Conservation (phyloP, 1,140 invertebrate genomes). For the Eurytemora carolleeae region DNA sequence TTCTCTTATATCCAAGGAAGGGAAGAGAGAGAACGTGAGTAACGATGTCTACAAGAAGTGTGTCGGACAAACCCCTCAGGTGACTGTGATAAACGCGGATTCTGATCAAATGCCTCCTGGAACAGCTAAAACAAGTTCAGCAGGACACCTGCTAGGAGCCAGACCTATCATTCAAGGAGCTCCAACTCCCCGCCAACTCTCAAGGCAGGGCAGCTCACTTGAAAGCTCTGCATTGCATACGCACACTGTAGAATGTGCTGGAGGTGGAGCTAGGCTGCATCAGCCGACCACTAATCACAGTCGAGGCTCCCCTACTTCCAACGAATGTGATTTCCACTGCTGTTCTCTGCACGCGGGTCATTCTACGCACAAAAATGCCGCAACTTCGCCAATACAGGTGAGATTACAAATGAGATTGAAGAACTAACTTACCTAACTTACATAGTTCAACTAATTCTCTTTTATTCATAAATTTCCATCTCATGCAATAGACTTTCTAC, state of each 20-base stretch:
- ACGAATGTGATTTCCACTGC: slow-evolving; percentile 80
- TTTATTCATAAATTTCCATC: too few relatives aligned
- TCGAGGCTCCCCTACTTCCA: slow-evolving; percentile 27
- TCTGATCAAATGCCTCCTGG: neutral
- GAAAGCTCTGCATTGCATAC: neutral
- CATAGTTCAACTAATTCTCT: too few relatives aligned
- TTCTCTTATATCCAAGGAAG: too few relatives aligned
- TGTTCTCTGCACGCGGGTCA: slow-evolving; percentile 63
- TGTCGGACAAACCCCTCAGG: neutral
- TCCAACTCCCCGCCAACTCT: neutral
- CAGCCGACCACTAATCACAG: neutral
- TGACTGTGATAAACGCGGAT: neutral
- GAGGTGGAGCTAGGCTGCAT: neutral
- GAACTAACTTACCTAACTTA: too few relatives aligned
- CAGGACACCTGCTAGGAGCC: neutral
- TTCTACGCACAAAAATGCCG: slow-evolving; percentile 11
- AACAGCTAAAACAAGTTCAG: neutral
- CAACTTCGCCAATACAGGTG: slow-evolving; percentile 6
- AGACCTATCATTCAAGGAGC: neutral
- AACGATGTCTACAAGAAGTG: neutral
- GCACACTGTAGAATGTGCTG: neutral
- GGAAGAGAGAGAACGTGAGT: too few relatives aligned
- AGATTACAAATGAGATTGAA: too few relatives aligned
- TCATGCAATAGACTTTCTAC: too few relatives aligned
- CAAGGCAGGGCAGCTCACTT: neutral